Percentiles rank a stretch among this genome's conserved stretches.
These are phyloP conservation scores for Bombus polaris DNA, from an alignment of 1,140 invertebrate species.

Conservation along the genomic window DNA sequence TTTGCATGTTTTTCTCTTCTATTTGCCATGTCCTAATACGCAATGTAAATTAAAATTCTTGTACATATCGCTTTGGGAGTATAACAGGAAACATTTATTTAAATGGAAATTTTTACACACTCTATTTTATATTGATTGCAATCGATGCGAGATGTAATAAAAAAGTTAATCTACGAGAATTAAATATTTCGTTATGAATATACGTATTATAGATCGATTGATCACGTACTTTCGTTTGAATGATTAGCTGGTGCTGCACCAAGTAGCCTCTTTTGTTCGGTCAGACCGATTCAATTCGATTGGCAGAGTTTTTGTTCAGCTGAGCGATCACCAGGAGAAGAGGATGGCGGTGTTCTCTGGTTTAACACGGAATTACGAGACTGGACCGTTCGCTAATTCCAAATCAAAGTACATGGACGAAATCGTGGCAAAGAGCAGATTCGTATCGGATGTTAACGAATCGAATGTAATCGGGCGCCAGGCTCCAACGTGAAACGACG, in stretches of 20 bases:
- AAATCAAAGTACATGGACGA: neutral
- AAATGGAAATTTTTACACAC: neutral
- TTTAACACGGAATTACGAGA: slow-evolving; percentile 17
- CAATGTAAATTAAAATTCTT: too few relatives aligned
- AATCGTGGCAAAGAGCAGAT: slow-evolving; percentile 4
- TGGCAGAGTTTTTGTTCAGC: slow-evolving; percentile 8
- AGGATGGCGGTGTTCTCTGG: slow-evolving; percentile 1
- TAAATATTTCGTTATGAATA: neutral
- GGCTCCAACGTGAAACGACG: neutral
- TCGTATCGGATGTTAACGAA: slow-evolving; percentile 35
- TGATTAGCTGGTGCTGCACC: neutral
- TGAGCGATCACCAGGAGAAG: neutral
- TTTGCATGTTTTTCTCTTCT: too few relatives aligned
- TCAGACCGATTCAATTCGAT: slow-evolving; percentile 1
- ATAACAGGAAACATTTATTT: neutral
- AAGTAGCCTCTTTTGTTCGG: neutral
- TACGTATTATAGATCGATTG: neutral
- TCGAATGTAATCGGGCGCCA: slow-evolving; percentile 5
- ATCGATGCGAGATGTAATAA: too few relatives aligned
- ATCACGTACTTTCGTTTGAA: neutral
- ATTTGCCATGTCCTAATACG: too few relatives aligned
- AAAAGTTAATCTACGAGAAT: neutral
- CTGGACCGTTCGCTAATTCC: slow-evolving; percentile 18
- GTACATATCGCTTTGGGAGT: too few relatives aligned
- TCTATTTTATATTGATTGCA: too few relatives aligned